These are phyloP conservation scores for Puffinus mauretanicus DNA, from an alignment of 2,113 vertebrate species.

Conservation along the genomic window DNA sequence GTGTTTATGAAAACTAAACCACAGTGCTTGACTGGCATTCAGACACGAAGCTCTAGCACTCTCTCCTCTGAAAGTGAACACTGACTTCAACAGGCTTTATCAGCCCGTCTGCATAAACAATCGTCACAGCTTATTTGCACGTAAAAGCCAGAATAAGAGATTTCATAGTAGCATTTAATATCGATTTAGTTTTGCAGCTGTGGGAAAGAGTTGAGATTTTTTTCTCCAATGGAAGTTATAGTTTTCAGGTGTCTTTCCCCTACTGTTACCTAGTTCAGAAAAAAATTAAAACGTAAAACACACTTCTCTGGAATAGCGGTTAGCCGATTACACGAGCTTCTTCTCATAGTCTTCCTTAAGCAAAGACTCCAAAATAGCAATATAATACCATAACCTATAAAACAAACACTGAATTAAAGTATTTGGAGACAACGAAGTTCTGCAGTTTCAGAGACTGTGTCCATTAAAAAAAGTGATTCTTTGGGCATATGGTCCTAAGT, in stretches of 20 bases:
- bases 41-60: accelerated
- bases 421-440: neutral
- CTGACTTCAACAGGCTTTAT: neutral
- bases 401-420: neutral
- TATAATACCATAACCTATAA: neutral
- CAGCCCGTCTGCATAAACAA: neutral
- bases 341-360: neutral
- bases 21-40: too few relatives aligned
- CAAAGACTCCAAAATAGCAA: neutral
- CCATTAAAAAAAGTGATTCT: neutral
- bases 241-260: neutral
- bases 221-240: accelerated
- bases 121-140: neutral
- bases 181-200: neutral
- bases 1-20: neutral
- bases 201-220: neutral
- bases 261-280: neutral
- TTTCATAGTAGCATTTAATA: neutral
- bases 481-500: neutral
- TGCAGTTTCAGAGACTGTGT: neutral
- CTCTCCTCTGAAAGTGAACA: neutral
- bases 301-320: neutral
- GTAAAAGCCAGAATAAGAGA: neutral
- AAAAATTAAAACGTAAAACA: neutral
- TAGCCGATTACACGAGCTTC: neutral